phyloP scores from a whole-genome alignment of 2,888 invertebrate genomes.

The Pachliopta kotzebuea region DNA sequence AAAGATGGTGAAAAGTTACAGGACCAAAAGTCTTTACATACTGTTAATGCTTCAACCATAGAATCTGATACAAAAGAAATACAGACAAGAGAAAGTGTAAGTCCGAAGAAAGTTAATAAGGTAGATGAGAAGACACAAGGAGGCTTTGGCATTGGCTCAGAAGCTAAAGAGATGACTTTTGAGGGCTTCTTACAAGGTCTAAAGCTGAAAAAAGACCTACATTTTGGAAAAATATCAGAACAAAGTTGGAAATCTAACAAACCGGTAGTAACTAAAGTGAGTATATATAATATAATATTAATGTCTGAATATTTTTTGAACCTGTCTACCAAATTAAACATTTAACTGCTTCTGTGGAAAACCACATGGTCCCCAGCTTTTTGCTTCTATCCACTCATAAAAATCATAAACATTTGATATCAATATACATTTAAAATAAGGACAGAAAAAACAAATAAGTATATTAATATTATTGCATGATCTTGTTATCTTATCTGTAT shows the following conservation, averaged over 20 bases:
- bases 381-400: too few species aligned
- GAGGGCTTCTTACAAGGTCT: slow-evolving; percentile 64
- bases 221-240: slow-evolving; percentile 67
- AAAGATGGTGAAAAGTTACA: slow-evolving; percentile 39
- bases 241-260: slow-evolving; percentile 65
- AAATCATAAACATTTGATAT: neutral
- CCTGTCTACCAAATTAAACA: too few species aligned
- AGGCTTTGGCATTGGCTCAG: slow-evolving; percentile 49
- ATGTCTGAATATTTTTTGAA: neutral
- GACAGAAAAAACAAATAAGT: neutral
- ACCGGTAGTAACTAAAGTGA: slow-evolving; percentile 64
- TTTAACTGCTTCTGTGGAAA: too few species aligned
- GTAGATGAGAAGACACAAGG: slow-evolving; percentile 42
- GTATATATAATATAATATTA: slow-evolving; percentile 16
- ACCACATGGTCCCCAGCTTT: too few species aligned
- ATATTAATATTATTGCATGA: neutral
- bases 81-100: slow-evolving; percentile 32
- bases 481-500: slow-evolving; percentile 10
- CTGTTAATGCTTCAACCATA: slow-evolving; percentile 41
- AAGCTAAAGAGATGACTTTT: slow-evolving; percentile 59
- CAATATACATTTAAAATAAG: neutral
- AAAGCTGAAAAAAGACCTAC: slow-evolving; percentile 62
- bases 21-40: slow-evolving; percentile 25
- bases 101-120: slow-evolving; percentile 31
- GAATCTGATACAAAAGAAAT: slow-evolving; percentile 37